These are phyloP conservation scores for Heteromyza rotundicornis DNA, from an alignment of 2,888 invertebrate species.

Conservation along the genomic window DNA sequence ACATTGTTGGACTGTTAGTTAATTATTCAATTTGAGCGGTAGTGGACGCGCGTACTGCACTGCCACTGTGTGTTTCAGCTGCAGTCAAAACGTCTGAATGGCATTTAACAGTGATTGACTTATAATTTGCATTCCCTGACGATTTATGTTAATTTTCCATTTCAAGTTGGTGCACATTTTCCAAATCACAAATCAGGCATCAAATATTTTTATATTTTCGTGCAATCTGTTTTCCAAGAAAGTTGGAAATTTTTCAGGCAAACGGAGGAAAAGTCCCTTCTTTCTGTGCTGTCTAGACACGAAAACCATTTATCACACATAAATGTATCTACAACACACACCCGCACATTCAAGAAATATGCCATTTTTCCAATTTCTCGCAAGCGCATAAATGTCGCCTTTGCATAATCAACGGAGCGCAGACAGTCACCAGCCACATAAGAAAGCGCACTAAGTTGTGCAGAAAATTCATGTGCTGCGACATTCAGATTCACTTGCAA, in stretches of 20 bases:
- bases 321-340: neutral
- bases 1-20: neutral
- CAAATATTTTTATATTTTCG: too few relatives aligned
- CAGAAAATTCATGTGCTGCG: conserved; percentile 4
- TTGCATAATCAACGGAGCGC: neutral
- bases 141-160: too few relatives aligned
- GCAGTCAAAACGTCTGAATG: too few relatives aligned
- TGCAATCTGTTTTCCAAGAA: too few relatives aligned
- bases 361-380: neutral
- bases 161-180: too few relatives aligned
- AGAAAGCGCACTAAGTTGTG: neutral
- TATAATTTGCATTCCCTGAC: too few relatives aligned
- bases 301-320: too few relatives aligned
- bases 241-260: too few relatives aligned
- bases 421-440: neutral
- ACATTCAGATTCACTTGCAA: neutral
- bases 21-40: neutral
- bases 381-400: neutral
- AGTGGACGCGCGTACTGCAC: too few relatives aligned
- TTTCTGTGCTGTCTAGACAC: neutral
- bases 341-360: neutral
- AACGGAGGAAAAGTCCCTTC: neutral
- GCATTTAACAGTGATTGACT: too few relatives aligned
- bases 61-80: too few relatives aligned
- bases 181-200: too few relatives aligned